Evolutionary conservation across 2,888 invertebrate genomes (phyloP).

Genomic region (Zhuqinia jingwanae): DNA sequence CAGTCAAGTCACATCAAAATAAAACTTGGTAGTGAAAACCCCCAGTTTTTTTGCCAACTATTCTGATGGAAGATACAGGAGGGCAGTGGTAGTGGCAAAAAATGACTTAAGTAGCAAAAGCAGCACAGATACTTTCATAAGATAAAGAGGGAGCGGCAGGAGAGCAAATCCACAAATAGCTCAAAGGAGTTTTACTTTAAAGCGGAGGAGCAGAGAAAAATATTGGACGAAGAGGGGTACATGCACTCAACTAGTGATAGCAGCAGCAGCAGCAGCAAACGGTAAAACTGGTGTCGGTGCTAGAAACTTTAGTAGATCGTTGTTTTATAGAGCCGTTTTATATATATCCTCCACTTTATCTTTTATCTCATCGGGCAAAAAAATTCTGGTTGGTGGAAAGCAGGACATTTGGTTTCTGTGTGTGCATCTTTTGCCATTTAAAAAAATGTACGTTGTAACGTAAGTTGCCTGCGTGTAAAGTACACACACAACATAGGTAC

Average conservation of each 20-base stretch:
- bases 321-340: slow-evolving; percentile 15
- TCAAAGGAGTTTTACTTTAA: slow-evolving; percentile 23
- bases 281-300: too few relatives aligned
- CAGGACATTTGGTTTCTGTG: too few relatives aligned
- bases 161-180: slow-evolving; percentile 46
- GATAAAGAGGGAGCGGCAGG: neutral
- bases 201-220: too few relatives aligned
- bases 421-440: too few relatives aligned
- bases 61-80: neutral
- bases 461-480: too few relatives aligned
- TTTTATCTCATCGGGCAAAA: neutral
- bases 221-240: neutral
- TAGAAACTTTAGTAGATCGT: neutral
- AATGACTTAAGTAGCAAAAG: slow-evolving; percentile 24
- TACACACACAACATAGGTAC: too few relatives aligned
- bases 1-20: neutral
- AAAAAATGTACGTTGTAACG: too few relatives aligned
- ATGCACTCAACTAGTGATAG: neutral
- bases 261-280: neutral
- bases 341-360: slow-evolving; percentile 1
- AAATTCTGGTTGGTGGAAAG: too few relatives aligned
- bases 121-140: too few relatives aligned
- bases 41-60: neutral
- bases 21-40: neutral
- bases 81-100: slow-evolving; percentile 1